Evolutionary conservation across 2,888 invertebrate genomes (phyloP).

Genomic region (Hermaeophaga mercurialis): DNA sequence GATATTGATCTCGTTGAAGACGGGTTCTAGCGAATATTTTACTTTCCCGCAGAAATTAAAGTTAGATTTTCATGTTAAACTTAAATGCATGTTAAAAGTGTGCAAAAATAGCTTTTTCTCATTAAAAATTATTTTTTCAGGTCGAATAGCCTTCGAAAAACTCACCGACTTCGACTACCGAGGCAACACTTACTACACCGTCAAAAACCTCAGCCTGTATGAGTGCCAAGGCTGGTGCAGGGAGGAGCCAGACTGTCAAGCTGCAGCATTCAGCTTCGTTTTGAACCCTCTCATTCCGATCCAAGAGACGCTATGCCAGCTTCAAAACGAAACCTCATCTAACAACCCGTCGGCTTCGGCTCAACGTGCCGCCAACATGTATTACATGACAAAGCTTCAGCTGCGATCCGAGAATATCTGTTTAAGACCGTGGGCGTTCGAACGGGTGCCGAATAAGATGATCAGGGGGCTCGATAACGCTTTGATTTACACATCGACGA

Average conservation of each 20-base stretch:
- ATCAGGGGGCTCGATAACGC: conserved; percentile 90
- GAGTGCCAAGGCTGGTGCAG: conserved; percentile 96
- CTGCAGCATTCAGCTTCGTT: conserved; percentile 92
- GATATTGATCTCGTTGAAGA: conserved; percentile 16
- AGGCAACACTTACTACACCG: conserved; percentile 90
- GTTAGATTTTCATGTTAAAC: too few species aligned
- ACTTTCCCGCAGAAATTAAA: too few species aligned
- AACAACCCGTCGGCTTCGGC: conserved; percentile 86
- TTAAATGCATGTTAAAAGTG: too few species aligned
- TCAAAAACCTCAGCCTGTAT: conserved; percentile 87
- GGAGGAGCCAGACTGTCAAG: conserved; percentile 89
- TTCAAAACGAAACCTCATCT: conserved; percentile 91
- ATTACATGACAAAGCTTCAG: conserved; percentile 93
- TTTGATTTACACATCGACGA: conserved; percentile 90
- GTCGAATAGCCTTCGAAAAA: conserved; percentile 90
- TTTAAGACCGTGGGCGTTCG: conserved; percentile 90
- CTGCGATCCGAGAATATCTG: conserved; percentile 91
- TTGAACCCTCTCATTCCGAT: conserved; percentile 89
- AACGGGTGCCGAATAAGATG: conserved; percentile 90
- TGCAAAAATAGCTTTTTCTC: too few species aligned
- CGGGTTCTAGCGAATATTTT: too few species aligned
- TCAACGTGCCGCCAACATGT: conserved; percentile 85
- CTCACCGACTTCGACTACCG: conserved; percentile 90
- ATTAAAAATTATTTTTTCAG: too few species aligned
- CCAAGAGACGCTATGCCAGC: conserved; percentile 60